Evolutionary conservation across 2,113 vertebrate species (phyloP), one percentile per base, ranked within the genome.

Genomic region (Apeltes quadracus): DNA sequence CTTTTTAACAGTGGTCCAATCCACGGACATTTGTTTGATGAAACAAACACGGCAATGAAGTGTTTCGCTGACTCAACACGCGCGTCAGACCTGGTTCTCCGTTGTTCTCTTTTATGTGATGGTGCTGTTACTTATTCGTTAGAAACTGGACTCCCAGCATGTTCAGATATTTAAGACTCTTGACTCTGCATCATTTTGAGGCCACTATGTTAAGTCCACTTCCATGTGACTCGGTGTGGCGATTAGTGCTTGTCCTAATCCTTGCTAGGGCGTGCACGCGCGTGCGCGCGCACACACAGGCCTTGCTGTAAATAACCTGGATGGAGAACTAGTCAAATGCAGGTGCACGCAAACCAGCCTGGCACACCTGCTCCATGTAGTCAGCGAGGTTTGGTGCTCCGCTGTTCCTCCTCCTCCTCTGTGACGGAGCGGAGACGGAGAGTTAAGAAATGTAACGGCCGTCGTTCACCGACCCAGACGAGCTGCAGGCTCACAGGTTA

Each of bases 241-340:
- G 69, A 85, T 81, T 78, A 78, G 76, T 74, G 61, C 58, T 54
- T 62, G 72, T 3, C 56, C 64, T 89, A 84, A 87, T 84, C 79
- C 79, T n/a, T 61, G 67, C 81, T 81, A n/a, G n/a, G n/a, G n/a
- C n/a, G n/a, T n/a, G n/a, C 54, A 51, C 50, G 36, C 23, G 29
- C 7, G 16, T 15, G 18, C 41, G 16, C 41, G 16, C 41, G 10
- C 48, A 50, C n/a, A 51, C 48, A 16, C 6, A 55, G 62, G 38
- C 46, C 78, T 27, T 8, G 69, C 71, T 81, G 74, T 77, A 82
- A 88, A 81, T 86, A 89, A 79, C 78, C 64, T 27, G 68, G 16
- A 43, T 5, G 2, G n/a, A 41, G 38, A 51, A 44, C 44, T 0
- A 66, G 67, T 72, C 75, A 76, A 78, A 73, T 50, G 61, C 68